Percentiles rank a stretch among this genome's conserved stretches.
Conservation (phyloP, 2,113 vertebrate genomes). For the Phocoena sinus region DNA sequence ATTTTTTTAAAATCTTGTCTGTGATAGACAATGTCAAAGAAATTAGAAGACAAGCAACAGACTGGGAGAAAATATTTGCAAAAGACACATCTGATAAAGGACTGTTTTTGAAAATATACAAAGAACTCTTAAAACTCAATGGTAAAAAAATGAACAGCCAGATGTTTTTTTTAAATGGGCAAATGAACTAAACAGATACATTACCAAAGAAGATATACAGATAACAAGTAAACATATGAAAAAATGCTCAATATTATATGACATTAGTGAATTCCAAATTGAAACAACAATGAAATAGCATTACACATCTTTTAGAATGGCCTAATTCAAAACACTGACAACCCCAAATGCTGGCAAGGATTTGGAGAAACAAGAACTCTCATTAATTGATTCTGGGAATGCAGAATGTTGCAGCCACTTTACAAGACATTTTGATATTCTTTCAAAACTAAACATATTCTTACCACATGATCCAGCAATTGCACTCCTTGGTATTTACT, state of each 20-base stretch:
- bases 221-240: background rate
- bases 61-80: background rate
- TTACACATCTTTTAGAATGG: background rate
- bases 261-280: background rate
- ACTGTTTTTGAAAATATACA: background rate
- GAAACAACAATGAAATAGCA: background rate
- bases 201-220: background rate
- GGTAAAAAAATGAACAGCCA: background rate
- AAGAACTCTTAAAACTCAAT: background rate
- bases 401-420: background rate
- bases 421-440: background rate
- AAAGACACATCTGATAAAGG: background rate
- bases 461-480: background rate
- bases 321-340: background rate
- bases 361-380: background rate
- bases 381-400: background rate
- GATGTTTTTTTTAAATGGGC: background rate
- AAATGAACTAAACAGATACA: background rate
- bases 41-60: background rate
- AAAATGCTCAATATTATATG: background rate
- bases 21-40: background rate
- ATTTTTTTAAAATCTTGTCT: background rate
- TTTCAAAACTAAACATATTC: background rate
- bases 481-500: background rate
- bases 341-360: background rate